Percentiles rank a stretch among this genome's conserved stretches.
These are phyloP conservation scores for Sepiola atlantica DNA, from an alignment of 2,888 invertebrate genomes.

Conservation along the genomic window DNA sequence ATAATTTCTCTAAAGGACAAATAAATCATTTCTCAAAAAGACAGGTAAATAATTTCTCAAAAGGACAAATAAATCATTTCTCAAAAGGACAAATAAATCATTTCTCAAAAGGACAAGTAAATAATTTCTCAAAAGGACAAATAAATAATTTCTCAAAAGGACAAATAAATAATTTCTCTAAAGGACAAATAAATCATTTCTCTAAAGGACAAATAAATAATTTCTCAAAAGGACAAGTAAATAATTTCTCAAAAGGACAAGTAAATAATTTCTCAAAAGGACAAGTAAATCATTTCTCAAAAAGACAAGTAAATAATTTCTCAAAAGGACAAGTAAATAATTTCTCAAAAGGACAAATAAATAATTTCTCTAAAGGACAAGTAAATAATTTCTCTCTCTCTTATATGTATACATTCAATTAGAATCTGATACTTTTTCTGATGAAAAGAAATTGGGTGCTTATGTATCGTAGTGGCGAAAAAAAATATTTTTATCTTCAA, in stretches of 20 bases:
- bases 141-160: slow-evolving; percentile 82
- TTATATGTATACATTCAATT: too few relatives aligned
- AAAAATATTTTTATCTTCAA: too few relatives aligned
- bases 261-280: slow-evolving; percentile 81
- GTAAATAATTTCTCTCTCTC: slow-evolving; percentile 50
- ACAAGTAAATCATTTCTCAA: slow-evolving; percentile 80
- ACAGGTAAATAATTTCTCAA: too few relatives aligned
- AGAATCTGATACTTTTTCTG: too few relatives aligned
- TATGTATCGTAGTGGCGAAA: too few relatives aligned
- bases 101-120: slow-evolving; percentile 81
- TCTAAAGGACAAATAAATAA: slow-evolving; percentile 80
- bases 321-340: slow-evolving; percentile 80
- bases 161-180: slow-evolving; percentile 81
- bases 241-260: slow-evolving; percentile 83
- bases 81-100: slow-evolving; percentile 79
- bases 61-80: too few relatives aligned
- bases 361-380: slow-evolving; percentile 83
- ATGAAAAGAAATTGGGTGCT: too few relatives aligned
- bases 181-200: slow-evolving; percentile 82
- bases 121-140: too few relatives aligned
- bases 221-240: slow-evolving; percentile 81
- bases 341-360: too few relatives aligned
- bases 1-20: slow-evolving; percentile 83
- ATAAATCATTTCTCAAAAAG: slow-evolving; percentile 80
- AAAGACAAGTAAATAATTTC: slow-evolving; percentile 83